Conservation (phyloP, 2,113 vertebrate species). For the Theropithecus gelada region DNA sequence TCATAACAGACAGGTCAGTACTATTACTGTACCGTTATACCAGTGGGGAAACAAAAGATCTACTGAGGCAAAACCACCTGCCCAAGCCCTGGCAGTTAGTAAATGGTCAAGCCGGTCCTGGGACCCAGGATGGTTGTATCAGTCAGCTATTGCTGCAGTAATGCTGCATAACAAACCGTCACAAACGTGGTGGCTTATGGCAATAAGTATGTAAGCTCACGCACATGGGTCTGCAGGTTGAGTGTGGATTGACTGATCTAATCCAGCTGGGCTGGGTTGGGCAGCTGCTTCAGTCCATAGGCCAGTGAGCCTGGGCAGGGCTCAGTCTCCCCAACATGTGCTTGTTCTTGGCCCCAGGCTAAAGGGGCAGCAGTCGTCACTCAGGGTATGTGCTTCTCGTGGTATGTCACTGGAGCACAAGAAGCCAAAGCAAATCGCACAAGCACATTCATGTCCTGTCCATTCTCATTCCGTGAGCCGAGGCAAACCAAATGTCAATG, state of each 20-base stretch:
- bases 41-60: background rate
- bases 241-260: background rate
- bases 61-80: background rate
- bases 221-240: background rate
- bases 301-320: background rate
- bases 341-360: background rate
- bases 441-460: background rate
- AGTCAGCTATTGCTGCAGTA: background rate
- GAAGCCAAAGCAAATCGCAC: background rate
- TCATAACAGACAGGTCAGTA: background rate
- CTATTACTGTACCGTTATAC: too few species aligned
- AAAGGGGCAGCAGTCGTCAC: background rate
- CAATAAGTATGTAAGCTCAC: background rate
- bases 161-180: background rate
- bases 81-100: too few species aligned
- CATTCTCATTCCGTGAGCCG: background rate
- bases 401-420: background rate
- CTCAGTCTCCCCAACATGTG: background rate
- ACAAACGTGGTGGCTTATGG: background rate
- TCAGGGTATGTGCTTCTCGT: background rate
- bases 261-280: too few species aligned
- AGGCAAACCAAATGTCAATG: too few species aligned
- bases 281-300: background rate
- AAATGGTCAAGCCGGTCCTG: background rate
- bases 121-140: background rate